Conservation (phyloP, 2,113 vertebrate species). For the Perca schrenkii region DNA sequence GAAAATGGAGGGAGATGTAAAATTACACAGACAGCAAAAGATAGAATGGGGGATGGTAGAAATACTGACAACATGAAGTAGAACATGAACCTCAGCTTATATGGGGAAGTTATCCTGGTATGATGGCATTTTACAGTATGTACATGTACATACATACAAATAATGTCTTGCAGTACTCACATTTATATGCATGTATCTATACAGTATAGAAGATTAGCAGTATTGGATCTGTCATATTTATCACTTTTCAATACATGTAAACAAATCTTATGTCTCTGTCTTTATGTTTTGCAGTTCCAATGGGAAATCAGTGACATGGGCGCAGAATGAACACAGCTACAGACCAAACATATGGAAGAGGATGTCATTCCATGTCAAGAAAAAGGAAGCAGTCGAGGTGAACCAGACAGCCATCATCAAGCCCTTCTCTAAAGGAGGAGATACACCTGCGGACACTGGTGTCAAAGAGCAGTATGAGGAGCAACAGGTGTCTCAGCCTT, state of each 20-base stretch:
- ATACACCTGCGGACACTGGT: slow-evolving; percentile 79
- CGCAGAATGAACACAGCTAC: slow-evolving; percentile 90
- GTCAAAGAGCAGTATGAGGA: slow-evolving; percentile 85
- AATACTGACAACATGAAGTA: slow-evolving; percentile 16
- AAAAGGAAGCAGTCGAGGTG: slow-evolving; percentile 88
- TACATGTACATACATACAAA: neutral
- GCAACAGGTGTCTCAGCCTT: slow-evolving; percentile 84
- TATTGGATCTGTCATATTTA: neutral
- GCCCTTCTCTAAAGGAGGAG: slow-evolving; percentile 92
- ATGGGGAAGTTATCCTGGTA: neutral
- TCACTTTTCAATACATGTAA: neutral
- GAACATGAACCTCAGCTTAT: neutral
- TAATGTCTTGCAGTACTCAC: neutral
- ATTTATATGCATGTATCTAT: neutral
- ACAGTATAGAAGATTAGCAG: neutral
- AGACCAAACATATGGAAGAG: slow-evolving; percentile 97
- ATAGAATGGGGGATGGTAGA: slow-evolving; percentile 24
- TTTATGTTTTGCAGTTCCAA: slow-evolving; percentile 88
- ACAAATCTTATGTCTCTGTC: neutral
- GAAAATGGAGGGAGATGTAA: slow-evolving; percentile 44
- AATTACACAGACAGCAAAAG: slow-evolving; percentile 34
- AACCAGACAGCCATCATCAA: slow-evolving; percentile 99
- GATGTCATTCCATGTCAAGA: slow-evolving; percentile 96
- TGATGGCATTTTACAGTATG: too few species aligned
- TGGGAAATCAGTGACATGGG: slow-evolving; percentile 95